phyloP scores from a whole-genome alignment of 2,113 vertebrate species.

The Phasianus colchicus region DNA sequence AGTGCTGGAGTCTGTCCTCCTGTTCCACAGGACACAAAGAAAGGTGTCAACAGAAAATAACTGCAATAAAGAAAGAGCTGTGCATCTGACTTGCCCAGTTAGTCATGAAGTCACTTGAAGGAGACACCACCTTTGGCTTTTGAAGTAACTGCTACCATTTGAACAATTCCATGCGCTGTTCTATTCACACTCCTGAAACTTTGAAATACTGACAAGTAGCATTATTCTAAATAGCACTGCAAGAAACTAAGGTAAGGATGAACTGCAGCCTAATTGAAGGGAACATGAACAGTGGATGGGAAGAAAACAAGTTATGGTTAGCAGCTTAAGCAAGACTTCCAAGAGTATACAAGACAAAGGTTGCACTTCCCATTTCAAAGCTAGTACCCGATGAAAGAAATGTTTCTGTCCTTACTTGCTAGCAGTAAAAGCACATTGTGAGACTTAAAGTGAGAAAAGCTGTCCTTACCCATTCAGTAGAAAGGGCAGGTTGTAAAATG shows the following conservation, averaged over 20 bases:
- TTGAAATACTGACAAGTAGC: background rate
- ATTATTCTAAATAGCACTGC: background rate
- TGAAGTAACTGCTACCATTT: background rate
- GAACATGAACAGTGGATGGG: background rate
- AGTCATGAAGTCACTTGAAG: background rate
- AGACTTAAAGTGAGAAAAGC: background rate
- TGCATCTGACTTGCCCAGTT: background rate
- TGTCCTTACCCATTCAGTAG: background rate
- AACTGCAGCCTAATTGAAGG: background rate
- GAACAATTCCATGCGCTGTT: background rate
- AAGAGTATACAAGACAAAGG: background rate
- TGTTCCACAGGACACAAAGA: background rate
- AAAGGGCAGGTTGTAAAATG: background rate
- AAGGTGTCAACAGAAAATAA: background rate
- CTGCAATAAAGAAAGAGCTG: accelerated
- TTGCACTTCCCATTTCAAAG: background rate
- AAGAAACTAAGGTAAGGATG: accelerated
- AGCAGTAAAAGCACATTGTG: background rate
- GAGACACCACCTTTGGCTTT: background rate
- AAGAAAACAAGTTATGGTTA: background rate
- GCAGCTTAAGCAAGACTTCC: background rate
- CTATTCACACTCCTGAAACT: background rate
- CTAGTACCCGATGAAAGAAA: background rate
- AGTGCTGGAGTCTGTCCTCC: background rate
- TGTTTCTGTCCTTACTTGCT: accelerated